Base-by-base conservation (phyloP, 2,113 vertebrate species). In the Accipiter cooperii region DNA sequence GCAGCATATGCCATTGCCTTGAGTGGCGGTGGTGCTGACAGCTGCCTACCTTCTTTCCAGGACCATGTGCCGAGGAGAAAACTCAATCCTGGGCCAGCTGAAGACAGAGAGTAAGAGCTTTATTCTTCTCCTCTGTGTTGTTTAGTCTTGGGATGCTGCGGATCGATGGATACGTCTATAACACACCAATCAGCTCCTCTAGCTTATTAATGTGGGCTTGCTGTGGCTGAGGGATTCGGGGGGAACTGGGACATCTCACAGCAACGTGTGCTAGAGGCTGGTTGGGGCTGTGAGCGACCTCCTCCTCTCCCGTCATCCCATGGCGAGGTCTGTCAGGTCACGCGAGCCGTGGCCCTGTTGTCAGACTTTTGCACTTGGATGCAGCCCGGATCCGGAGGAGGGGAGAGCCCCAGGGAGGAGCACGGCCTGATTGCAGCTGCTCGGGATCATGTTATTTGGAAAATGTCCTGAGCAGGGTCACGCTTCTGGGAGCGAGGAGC, bases 41-140 rank as follows among this genome's bases (percentile, higher is more conserved):
- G 51, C 68, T 95, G 71, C 64, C 84, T 97, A 75, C 44, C 73
- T 90, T 94, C 73, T 95, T 97, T 98, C 76, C 97, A 99, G 99
- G 97, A 99, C 99, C 58, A 99, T 99, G 98, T 99, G 98, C 97
- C 96, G 99, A 97, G 99, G 99, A 95, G 99, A 99, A 33, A 98
- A 98, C 96, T 99, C 99, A 29, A 99, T 99, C 97, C 98, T 99
- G 92, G 98, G 98, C 34, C 99, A 99, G 96, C 97, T 99, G 88
- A 98, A 97, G 97, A 89, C 66, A 96, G 98, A 99, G 93, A 98
- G 99, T 99, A 97, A 99, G 99, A 98, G 64, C 57, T 64, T 96
- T 33, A 31, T 90, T 96, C 87, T 42, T 51, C 71, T 90, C 42
- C 42, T 69, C 51, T 74, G 2, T 60, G 21, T 38, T 58, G 11